Evolutionary conservation across 2,797 vertebrate species (phyloP), one percentile per base, ranked within the genome.

Genomic region (Paedocypris micromegethes): DNA sequence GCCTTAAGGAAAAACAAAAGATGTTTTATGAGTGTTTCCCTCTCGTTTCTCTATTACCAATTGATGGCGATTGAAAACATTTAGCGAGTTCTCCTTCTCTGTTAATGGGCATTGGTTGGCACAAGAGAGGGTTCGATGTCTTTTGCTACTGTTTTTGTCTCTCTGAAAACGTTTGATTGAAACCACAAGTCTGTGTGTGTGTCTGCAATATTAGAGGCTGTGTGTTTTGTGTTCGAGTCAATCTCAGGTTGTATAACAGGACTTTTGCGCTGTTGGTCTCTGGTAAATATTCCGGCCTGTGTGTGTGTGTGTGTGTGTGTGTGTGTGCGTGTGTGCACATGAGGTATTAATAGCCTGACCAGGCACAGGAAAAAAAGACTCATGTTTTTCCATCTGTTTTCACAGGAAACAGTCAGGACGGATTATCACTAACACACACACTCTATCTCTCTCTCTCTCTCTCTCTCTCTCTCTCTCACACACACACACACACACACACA

Each of bases 351-450:
- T 87, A 88, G 82, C 82, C 79, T 72, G 83, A 82, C 82, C 83
- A 84, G 83, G 84, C 38, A 84, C 84, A 75, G 60, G 70, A 55
- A 83, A 77, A 75, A 83, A 79, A 68, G 78, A 77, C 77, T 72
- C 52, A 23, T 82, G 76, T 83, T 88, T 88, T 88, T 86, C 86
- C 84, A 85, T 88, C 86, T 87, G 84, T 86, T 88, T 86, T 83
- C 77, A 81, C 80, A 87, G 85, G 82, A 88, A 88, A 83, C 80
- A 71, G 80, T 87, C 84, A 83, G 86, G 84, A 86, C 84, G 84
- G 85, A 89, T 88, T 85, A 86, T 86, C 83, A 85, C 75, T 81
- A 77, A 76, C 81, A 80, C 77, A 81, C 79, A 76, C 81, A 78
- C 78, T 80, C 70, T 77, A 79, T 63, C 67, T 66, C 78, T 73